These are phyloP conservation scores for Clarias laeviceps DNA, from an alignment of 2,797 vertebrate genomes.

Conservation along the genomic window DNA sequence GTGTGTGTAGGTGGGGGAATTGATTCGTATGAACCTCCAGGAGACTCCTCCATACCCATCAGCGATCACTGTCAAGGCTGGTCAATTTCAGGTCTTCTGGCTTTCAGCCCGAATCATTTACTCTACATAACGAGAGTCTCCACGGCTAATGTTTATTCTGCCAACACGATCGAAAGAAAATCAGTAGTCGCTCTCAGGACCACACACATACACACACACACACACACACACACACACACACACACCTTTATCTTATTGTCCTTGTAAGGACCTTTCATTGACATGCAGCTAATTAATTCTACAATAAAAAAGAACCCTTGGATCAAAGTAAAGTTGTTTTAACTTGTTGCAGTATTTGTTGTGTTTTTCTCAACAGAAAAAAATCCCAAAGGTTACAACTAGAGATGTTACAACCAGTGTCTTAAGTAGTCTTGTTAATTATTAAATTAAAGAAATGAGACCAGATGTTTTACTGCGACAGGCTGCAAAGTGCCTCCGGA, in stretches of 20 bases:
- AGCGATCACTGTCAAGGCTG: slow-evolving; percentile 32
- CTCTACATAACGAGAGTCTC: slow-evolving; percentile 28
- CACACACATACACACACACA: background rate
- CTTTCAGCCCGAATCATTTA: slow-evolving; percentile 37
- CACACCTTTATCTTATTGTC: background rate
- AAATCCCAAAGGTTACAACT: background rate
- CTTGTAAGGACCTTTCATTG: background rate
- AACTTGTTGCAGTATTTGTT: background rate
- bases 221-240: background rate
- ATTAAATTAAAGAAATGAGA: background rate
- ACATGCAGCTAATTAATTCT: slow-evolving; percentile 1
- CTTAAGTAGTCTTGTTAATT: too few species aligned
- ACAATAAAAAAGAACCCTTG: background rate
- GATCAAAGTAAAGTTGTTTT: background rate
- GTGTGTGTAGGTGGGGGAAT: background rate
- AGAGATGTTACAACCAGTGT: background rate
- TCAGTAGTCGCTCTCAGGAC: slow-evolving; percentile 5
- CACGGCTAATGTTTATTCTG: slow-evolving; percentile 17
- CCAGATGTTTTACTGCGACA: background rate
- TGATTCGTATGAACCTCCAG: slow-evolving; percentile 49
- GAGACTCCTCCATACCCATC: slow-evolving; percentile 36
- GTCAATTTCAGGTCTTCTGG: slow-evolving; percentile 37
- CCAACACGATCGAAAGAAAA: slow-evolving; percentile 9
- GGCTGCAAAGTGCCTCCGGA: too few species aligned
- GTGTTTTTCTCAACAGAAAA: background rate